Conservation (phyloP, 2,797 vertebrate species). For the Halcyon chelicuti region DNA sequence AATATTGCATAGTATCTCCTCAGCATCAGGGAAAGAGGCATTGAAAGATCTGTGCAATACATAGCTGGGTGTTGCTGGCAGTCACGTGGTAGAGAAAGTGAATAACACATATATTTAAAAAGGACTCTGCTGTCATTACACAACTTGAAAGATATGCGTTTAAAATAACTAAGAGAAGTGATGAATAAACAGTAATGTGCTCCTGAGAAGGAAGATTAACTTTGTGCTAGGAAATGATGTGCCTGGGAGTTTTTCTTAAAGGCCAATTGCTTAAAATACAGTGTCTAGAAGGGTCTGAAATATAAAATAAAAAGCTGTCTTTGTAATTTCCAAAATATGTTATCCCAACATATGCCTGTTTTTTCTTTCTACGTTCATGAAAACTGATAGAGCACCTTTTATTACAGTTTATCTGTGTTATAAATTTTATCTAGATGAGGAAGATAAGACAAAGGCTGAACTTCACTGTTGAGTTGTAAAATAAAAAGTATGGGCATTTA, state of each 20-base stretch:
- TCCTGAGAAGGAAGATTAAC: conserved; percentile 15
- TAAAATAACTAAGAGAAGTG: conserved; percentile 19
- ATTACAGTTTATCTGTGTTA: not conserved
- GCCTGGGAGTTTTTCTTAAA: conserved; percentile 28
- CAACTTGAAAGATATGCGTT: conserved; percentile 39
- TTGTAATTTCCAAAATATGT: not conserved
- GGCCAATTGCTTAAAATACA: not conserved
- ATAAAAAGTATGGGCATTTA: not conserved
- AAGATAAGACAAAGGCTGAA: not conserved
- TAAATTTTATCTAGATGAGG: not conserved
- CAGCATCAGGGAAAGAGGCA: not conserved
- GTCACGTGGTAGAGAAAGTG: not conserved
- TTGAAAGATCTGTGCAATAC: not conserved
- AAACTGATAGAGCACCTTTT: not conserved
- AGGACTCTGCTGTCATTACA: conserved; percentile 14
- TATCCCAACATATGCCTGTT: not conserved
- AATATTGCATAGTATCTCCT: not conserved
- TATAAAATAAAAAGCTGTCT: not conserved
- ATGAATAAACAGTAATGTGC: conserved; percentile 18
- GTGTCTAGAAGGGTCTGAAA: not conserved
- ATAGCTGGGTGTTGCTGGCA: conserved; percentile 10
- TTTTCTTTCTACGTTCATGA: not conserved
- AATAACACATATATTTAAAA: conserved; percentile 12
- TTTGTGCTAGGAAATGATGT: not conserved
- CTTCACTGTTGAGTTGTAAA: not conserved